A percentile compares a stretch with the other conserved stretches of the same genome.
Evolutionary conservation across 2,888 invertebrate species (phyloP).

Genomic region (Ethmia dodecea): DNA sequence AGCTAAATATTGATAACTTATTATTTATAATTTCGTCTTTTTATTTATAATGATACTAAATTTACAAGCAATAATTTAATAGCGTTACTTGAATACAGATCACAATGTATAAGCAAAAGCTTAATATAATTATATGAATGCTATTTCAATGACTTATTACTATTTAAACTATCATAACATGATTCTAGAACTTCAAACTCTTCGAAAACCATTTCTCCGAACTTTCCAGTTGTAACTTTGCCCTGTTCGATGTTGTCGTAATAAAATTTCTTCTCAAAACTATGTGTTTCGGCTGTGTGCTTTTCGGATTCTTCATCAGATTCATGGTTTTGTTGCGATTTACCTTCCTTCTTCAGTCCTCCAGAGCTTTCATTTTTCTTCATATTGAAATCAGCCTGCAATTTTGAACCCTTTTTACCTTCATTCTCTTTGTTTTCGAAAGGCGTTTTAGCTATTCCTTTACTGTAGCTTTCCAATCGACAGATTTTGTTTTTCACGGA

Average conservation of each 20-base stretch:
- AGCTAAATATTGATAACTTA: conserved; percentile 46
- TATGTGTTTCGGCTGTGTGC: conserved; percentile 43
- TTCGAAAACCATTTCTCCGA: conserved; percentile 92
- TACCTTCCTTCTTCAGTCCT: conserved; percentile 26
- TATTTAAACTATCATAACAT: conserved; percentile 78
- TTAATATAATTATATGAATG: conserved; percentile 36
- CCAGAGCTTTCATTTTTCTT: conserved; percentile 24
- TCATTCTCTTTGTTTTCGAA: conserved; percentile 56
- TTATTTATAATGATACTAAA: conserved; percentile 45
- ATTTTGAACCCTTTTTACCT: conserved; percentile 35
- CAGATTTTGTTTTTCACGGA: conserved; percentile 73
- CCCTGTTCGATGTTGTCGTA: conserved; percentile 77
- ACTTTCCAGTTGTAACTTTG: conserved; percentile 78
- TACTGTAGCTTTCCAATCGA: conserved; percentile 68
- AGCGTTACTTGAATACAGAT: conserved; percentile 66
- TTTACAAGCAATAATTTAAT: conserved; percentile 69
- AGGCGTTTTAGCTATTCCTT: conserved; percentile 63
- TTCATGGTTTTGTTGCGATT: conserved; percentile 24
- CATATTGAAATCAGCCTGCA: conserved; percentile 19
- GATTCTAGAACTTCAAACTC: conserved; percentile 85
- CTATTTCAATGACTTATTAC: conserved; percentile 69
- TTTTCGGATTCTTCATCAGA: conserved; percentile 33
- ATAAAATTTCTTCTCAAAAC: conserved; percentile 78
- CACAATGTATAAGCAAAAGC: conserved; percentile 60
- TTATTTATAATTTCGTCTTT: too few relatives aligned